phyloP scores from a whole-genome alignment of 2,888 invertebrate genomes.

The Agonopterix heracliana region DNA sequence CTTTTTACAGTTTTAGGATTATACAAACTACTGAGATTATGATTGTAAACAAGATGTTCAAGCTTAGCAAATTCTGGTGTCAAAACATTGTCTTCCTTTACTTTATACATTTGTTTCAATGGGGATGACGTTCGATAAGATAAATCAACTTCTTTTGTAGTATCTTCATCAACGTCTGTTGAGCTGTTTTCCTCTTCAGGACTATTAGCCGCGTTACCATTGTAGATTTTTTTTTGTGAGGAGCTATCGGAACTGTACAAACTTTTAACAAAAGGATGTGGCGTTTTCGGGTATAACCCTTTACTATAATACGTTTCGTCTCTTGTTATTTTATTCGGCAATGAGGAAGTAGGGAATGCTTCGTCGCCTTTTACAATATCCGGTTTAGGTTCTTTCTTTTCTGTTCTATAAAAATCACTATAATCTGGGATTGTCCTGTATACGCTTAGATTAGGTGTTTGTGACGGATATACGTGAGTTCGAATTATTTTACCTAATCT shows the following conservation, averaged over 20 bases:
- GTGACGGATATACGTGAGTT: constrained; percentile 37
- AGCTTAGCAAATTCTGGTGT: constrained; percentile 21
- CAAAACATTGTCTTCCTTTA: constrained; percentile 14
- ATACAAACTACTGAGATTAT: constrained; percentile 23
- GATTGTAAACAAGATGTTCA: constrained; percentile 16
- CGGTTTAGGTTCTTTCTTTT: constrained; percentile 12
- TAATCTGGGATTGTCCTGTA: constrained; percentile 29
- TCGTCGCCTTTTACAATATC: constrained; percentile 10
- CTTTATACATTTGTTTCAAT: constrained; percentile 13
- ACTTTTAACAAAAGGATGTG: too few species aligned
- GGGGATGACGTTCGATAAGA: constrained; percentile 14
- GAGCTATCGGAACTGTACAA: too few species aligned
- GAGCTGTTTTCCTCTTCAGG: too few species aligned
- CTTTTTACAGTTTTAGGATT: constrained; percentile 4
- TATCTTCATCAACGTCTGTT: too few species aligned
- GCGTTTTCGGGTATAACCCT: background rate
- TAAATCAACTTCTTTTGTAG: background rate
- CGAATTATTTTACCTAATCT: constrained; percentile 37
- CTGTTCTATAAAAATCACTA: constrained; percentile 23
- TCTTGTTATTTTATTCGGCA: constrained; percentile 1
- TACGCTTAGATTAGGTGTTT: constrained; percentile 24
- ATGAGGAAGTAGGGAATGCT: constrained; percentile 2
- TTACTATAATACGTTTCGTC: background rate
- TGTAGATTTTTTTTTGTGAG: background rate
- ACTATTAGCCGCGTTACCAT: too few species aligned